Percentiles rank a stretch among this genome's conserved stretches.
Evolutionary conservation across 2,113 vertebrate genomes (phyloP).

Genomic region (Mungos mungo): DNA sequence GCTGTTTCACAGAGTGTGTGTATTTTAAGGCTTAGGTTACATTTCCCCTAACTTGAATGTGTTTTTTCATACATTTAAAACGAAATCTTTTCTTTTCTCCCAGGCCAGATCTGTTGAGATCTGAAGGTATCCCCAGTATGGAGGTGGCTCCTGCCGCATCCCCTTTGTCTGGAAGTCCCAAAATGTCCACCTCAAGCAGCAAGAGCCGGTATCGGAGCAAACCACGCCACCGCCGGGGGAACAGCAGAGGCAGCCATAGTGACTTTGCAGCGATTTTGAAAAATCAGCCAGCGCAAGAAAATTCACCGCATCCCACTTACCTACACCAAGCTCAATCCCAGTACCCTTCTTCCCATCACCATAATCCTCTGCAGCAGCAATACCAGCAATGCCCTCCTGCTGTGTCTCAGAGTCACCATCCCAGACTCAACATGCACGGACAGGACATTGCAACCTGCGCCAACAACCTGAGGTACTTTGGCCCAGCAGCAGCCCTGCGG

Average conservation of each 20-base stretch:
- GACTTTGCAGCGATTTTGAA: constrained; percentile 92
- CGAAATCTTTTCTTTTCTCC: constrained; percentile 46
- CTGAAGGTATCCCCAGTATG: constrained; percentile 93
- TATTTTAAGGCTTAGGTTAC: neutral
- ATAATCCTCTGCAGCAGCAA: constrained; percentile 74
- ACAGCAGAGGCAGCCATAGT: constrained; percentile 95
- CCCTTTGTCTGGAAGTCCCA: constrained; percentile 94
- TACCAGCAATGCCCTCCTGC: constrained; percentile 75
- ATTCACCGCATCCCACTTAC: constrained; percentile 80
- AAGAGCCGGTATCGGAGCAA: constrained; percentile 96
- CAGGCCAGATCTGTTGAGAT: constrained; percentile 95
- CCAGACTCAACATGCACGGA: constrained; percentile 87
- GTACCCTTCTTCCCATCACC: constrained; percentile 42
- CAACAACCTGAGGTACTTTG: constrained; percentile 97
- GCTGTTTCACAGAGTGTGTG: neutral
- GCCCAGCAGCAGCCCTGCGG: constrained; percentile 94
- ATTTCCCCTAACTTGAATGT: neutral
- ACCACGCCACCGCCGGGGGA: constrained; percentile 95
- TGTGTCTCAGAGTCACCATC: constrained; percentile 76
- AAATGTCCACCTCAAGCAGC: constrained; percentile 90
- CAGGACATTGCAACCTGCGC: constrained; percentile 94
- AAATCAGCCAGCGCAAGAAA: constrained; percentile 81
- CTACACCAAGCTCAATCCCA: constrained; percentile 36
- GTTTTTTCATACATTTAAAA: neutral
- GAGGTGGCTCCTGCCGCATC: constrained; percentile 90